Conservation (phyloP, 2,113 vertebrate genomes). For the Channa argus region DNA sequence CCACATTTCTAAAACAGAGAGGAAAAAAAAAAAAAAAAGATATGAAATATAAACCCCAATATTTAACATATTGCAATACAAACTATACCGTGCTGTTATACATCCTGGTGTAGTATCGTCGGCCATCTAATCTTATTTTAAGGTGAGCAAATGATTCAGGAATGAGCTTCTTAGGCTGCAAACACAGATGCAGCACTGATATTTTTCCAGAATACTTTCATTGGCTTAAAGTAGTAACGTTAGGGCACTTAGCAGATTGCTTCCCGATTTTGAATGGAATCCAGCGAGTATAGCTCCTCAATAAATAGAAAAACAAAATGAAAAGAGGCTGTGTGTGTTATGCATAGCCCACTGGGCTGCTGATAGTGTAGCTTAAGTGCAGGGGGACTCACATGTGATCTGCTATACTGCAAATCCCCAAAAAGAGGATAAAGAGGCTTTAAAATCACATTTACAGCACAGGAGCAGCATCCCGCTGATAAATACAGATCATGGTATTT, state of each 20-base stretch:
- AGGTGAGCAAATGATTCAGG: conserved; percentile 74
- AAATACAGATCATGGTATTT: conserved; percentile 82
- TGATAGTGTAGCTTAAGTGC: conserved; percentile 78
- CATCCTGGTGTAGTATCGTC: conserved; percentile 54
- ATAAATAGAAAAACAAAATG: conserved; percentile 60
- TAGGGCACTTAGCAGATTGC: conserved; percentile 67
- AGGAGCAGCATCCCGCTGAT: conserved; percentile 76
- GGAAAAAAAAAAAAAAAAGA: conserved; percentile 50
- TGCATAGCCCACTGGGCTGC: conserved; percentile 64
- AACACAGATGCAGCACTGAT: conserved; percentile 56
- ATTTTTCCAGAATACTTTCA: conserved; percentile 61
- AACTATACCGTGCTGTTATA: conserved; percentile 68
- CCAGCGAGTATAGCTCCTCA: conserved; percentile 51
- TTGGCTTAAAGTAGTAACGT: conserved; percentile 57
- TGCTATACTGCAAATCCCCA: conserved; percentile 79
- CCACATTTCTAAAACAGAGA: conserved; percentile 14
- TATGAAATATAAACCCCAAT: conserved; percentile 57
- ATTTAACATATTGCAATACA: conserved; percentile 66
- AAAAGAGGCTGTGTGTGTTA: conserved; percentile 54
- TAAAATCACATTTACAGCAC: conserved; percentile 82
- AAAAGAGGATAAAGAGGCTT: conserved; percentile 82
- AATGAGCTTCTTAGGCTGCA: conserved; percentile 62
- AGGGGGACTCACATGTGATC: conserved; percentile 72
- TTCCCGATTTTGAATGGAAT: conserved; percentile 66
- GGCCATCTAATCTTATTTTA: conserved; percentile 53